Conservation (phyloP, 1,140 invertebrate genomes). For the Drosophila nasuta region DNA sequence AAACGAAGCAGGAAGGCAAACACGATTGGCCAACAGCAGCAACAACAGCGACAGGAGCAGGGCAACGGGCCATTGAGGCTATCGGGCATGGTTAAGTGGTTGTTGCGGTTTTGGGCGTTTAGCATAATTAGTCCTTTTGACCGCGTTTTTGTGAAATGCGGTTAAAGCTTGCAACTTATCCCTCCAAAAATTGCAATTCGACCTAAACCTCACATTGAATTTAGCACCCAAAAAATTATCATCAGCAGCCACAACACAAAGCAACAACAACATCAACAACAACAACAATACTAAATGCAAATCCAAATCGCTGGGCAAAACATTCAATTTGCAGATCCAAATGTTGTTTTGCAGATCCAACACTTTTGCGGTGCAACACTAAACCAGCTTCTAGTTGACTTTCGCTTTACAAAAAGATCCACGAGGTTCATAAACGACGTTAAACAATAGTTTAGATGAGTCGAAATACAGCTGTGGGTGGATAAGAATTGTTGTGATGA, state of each 20-base stretch:
- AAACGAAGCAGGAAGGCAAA: constrained; percentile 8
- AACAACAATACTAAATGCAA: background rate
- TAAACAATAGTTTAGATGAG: no score
- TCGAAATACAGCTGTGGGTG: no score
- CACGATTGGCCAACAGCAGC: constrained; percentile 5
- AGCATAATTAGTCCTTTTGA: constrained; percentile 78
- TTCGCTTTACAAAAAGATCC: background rate
- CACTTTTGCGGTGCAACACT: background rate
- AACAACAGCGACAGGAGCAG: no score
- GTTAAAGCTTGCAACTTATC: constrained; percentile 40
- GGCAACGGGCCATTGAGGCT: constrained; percentile 1
- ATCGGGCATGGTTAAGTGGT: constrained; percentile 70
- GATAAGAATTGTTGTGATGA: no score
- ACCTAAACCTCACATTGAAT: constrained; percentile 3
- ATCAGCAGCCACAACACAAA: background rate
- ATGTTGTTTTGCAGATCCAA: background rate
- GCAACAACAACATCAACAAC: background rate
- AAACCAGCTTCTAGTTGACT: background rate
- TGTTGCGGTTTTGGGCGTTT: constrained; percentile 73
- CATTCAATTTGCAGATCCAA: constrained; percentile 10
- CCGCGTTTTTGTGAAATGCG: constrained; percentile 75
- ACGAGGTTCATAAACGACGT: no score
- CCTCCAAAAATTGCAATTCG: constrained; percentile 23
- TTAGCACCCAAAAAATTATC: background rate
- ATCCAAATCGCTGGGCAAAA: constrained; percentile 6